phyloP scores from a whole-genome alignment of 2,797 vertebrate species.

The Hyperoplus immaculatus region DNA sequence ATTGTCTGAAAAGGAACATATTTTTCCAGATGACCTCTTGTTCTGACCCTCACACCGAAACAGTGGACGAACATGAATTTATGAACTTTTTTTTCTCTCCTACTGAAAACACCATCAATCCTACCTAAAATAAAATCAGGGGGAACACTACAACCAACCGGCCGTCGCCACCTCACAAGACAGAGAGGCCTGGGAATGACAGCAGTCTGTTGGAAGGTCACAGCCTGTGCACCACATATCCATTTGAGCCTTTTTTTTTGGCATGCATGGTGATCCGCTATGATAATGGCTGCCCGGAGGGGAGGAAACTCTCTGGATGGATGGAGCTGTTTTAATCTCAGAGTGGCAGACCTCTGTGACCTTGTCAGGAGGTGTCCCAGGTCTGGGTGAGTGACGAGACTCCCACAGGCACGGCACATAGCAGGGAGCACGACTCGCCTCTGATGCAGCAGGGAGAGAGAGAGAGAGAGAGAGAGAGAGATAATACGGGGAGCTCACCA shows the following conservation, averaged over 20 bases:
- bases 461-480: slow-evolving; percentile 17
- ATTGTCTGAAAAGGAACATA: background rate
- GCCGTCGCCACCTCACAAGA: slow-evolving; percentile 32
- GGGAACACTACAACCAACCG: background rate
- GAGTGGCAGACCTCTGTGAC: slow-evolving; percentile 74
- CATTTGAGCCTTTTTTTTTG: slow-evolving; percentile 67
- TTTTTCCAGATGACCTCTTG: background rate
- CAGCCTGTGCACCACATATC: slow-evolving; percentile 61
- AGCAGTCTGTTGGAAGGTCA: slow-evolving; percentile 72
- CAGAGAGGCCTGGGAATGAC: slow-evolving; percentile 60
- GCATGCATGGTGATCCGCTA: slow-evolving; percentile 62
- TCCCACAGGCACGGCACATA: slow-evolving; percentile 57
- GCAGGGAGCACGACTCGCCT: slow-evolving; percentile 35
- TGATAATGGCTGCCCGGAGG: slow-evolving; percentile 72
- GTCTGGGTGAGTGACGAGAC: slow-evolving; percentile 73
- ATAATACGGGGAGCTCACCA: slow-evolving; percentile 28
- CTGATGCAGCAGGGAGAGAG: slow-evolving; percentile 14
- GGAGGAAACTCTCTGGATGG: slow-evolving; percentile 63
- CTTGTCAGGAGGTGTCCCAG: slow-evolving; percentile 75
- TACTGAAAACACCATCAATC: slow-evolving; percentile 15
- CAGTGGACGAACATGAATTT: background rate
- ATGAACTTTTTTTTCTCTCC: background rate
- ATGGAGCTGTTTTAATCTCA: slow-evolving; percentile 77
- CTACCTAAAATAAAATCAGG: slow-evolving; percentile 1
- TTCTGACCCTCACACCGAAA: background rate